Conservation (phyloP, 1,140 invertebrate genomes). For the Semibalanus balanoides region DNA sequence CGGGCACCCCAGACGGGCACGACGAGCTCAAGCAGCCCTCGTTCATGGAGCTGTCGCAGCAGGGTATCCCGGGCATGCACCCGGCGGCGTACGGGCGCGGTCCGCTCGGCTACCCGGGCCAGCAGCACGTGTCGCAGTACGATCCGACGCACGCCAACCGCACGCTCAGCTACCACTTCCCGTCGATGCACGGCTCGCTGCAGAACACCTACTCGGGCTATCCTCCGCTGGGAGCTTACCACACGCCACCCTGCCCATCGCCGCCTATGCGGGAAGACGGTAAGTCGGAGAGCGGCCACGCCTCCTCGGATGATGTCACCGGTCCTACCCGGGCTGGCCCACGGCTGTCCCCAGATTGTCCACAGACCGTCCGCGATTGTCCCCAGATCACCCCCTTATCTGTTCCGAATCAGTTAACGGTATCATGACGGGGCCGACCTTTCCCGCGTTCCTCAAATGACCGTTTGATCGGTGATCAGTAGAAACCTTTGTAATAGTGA, state of each 20-base stretch:
- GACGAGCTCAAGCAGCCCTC: slow-evolving; percentile 30
- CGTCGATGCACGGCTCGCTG: slow-evolving; percentile 21
- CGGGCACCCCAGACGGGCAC: slow-evolving; percentile 26
- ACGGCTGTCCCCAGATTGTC: background rate
- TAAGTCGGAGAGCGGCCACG: background rate
- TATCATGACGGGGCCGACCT: too few relatives aligned
- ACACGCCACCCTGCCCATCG: slow-evolving; percentile 26
- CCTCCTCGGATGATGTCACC: too few relatives aligned
- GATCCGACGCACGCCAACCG: background rate
- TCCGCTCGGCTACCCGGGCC: background rate
- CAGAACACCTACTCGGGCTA: slow-evolving; percentile 26
- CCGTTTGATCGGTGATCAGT: too few relatives aligned
- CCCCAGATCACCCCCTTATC: too few relatives aligned
- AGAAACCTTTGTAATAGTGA: too few relatives aligned
- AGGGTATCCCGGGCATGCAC: slow-evolving; percentile 23
- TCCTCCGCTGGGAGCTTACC: slow-evolving; percentile 29
- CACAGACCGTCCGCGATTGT: too few relatives aligned
- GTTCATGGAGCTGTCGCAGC: slow-evolving; percentile 34
- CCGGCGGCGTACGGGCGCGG: slow-evolving; percentile 1
- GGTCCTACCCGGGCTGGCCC: too few relatives aligned
- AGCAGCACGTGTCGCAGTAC: background rate
- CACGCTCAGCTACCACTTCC: slow-evolving; percentile 28
- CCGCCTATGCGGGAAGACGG: slow-evolving; percentile 20
- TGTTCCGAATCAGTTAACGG: too few relatives aligned
- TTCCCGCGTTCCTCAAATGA: too few relatives aligned